A percentile compares a stretch with the other conserved stretches of the same genome.
These are phyloP conservation scores for Zosterops pallidus DNA, from an alignment of 2,113 vertebrate genomes.

Conservation along the genomic window DNA sequence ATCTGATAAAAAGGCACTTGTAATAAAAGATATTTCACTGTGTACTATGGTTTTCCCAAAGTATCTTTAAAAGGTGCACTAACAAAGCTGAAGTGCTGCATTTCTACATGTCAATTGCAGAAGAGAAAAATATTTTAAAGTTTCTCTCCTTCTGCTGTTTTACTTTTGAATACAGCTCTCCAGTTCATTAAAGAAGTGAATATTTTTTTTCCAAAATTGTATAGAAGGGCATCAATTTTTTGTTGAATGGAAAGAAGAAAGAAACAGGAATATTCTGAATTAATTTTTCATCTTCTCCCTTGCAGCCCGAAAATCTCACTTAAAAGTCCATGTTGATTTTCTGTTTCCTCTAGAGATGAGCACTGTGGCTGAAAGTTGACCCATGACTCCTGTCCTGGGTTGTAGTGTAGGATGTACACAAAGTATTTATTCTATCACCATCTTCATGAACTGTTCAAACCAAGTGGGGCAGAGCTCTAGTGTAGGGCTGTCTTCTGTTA, in stretches of 20 bases:
- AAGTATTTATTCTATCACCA: too few relatives aligned
- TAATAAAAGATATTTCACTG: not conserved
- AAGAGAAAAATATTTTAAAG: not conserved
- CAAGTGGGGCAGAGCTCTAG: too few relatives aligned
- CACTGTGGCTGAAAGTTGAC: not conserved
- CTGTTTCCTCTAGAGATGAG: not conserved
- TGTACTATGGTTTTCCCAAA: not conserved
- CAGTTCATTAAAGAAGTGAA: not conserved
- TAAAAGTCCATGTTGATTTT: not conserved
- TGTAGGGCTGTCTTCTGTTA: too few relatives aligned
- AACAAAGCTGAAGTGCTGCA: not conserved
- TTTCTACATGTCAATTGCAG: not conserved
- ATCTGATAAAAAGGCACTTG: not conserved
- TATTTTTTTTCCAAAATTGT: not conserved
- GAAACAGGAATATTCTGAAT: not conserved
- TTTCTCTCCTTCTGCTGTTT: not conserved
- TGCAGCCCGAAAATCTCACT: not conserved
- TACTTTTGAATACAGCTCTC: not conserved
- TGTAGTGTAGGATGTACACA: too few relatives aligned
- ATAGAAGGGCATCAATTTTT: not conserved
- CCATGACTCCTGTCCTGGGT: not conserved
- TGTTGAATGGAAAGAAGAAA: not conserved
- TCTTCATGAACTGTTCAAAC: too few relatives aligned
- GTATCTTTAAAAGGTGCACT: not conserved
- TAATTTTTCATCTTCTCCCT: not conserved